A percentile compares a stretch with the other conserved stretches of the same genome.
These are phyloP conservation scores for Panthera tigris DNA, from an alignment of 2,113 vertebrate genomes.

Conservation along the genomic window DNA sequence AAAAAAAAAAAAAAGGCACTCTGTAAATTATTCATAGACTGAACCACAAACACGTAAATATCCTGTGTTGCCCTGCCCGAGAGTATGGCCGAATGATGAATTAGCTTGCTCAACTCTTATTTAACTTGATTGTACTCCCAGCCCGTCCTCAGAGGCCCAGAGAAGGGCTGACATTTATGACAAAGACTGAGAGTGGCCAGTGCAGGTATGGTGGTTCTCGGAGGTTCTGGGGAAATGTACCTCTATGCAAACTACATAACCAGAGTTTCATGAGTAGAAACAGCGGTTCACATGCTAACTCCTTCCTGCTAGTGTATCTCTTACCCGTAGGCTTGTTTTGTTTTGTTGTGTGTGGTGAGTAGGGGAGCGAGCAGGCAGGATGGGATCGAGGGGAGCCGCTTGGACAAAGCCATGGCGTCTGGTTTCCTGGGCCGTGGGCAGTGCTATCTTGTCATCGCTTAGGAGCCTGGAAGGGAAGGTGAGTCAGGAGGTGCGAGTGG, in stretches of 20 bases:
- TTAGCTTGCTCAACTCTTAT: background rate
- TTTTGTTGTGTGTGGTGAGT: background rate
- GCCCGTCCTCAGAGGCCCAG: background rate
- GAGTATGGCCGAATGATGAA: background rate
- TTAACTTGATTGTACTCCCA: background rate
- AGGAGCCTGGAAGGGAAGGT: background rate
- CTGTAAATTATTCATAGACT: background rate
- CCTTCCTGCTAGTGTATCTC: background rate
- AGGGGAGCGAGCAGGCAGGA: background rate
- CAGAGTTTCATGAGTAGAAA: background rate
- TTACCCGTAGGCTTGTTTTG: background rate
- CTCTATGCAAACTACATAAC: fast-evolving
- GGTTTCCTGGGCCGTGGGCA: background rate
- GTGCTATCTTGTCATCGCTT: fast-evolving
- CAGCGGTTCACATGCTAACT: fast-evolving
- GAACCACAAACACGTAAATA: background rate
- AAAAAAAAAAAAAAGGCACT: too few relatives aligned
- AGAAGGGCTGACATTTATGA: background rate
- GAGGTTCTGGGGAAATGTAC: too few relatives aligned
- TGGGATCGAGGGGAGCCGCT: background rate
- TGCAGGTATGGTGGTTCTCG: fast-evolving
- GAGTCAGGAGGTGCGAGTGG: background rate
- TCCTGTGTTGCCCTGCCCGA: background rate
- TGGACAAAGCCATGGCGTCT: background rate
- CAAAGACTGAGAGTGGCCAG: too few relatives aligned